These are phyloP conservation scores for Umimayanthus kanabou DNA, from an alignment of 92 coral and sea anemone species.

Conservation along the genomic window DNA sequence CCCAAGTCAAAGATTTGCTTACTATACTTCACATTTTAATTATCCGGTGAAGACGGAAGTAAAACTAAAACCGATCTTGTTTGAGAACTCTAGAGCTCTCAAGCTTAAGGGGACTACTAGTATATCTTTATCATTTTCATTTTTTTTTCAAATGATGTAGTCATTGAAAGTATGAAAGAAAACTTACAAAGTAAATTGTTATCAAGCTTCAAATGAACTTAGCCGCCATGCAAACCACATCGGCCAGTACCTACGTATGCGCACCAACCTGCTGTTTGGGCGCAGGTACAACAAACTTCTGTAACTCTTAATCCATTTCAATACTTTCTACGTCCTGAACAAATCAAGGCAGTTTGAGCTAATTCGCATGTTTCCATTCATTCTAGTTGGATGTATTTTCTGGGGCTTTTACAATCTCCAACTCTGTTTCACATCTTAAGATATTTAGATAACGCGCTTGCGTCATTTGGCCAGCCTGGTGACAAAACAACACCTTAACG, in stretches of 20 bases:
- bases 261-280: background rate
- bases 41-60: background rate
- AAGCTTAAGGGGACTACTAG: background rate
- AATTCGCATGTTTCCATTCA: background rate
- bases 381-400: background rate
- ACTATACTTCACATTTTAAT: no score
- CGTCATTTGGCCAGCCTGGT: background rate
- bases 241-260: background rate
- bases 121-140: background rate
- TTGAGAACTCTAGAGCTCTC: background rate
- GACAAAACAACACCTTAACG: constrained; percentile 4
- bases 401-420: background rate
- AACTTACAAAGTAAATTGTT: background rate
- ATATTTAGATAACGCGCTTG: background rate
- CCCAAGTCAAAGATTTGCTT: background rate
- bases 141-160: background rate
- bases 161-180: background rate
- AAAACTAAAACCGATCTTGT: background rate
- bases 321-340: background rate
- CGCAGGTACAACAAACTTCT: background rate
- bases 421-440: background rate
- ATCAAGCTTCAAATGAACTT: background rate
- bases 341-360: background rate
- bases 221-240: background rate
- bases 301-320: no score